A percentile compares a stretch with the other conserved stretches of the same genome.
phyloP scores from a whole-genome alignment of 1,140 invertebrate species.

The Steinernema khuongi region DNA sequence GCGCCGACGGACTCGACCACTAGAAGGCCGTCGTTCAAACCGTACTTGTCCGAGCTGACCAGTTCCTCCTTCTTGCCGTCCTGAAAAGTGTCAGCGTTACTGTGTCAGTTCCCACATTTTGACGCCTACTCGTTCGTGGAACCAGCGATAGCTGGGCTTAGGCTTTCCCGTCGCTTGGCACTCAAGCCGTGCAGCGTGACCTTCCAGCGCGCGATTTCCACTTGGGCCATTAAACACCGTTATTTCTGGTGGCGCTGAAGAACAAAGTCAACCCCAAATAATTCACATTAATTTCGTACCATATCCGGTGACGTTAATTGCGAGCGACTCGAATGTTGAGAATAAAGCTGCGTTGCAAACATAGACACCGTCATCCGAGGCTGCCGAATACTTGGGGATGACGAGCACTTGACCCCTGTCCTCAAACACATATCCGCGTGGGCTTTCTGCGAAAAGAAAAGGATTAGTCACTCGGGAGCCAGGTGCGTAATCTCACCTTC shows the following conservation, averaged over 20 bases:
- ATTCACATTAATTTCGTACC: conserved; percentile 25
- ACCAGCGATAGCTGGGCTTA: conserved; percentile 34
- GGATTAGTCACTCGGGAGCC: background rate
- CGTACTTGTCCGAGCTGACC: background rate
- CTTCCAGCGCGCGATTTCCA: conserved; percentile 28
- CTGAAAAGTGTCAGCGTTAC: background rate
- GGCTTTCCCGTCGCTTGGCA: conserved; percentile 38
- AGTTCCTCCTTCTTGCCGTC: background rate
- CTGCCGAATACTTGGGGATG: conserved; percentile 33
- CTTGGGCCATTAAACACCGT: conserved; percentile 35
- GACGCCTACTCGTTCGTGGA: background rate
- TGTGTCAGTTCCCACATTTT: background rate
- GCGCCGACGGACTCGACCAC: background rate
- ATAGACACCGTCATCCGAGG: conserved; percentile 38
- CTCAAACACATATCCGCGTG: conserved; percentile 32
- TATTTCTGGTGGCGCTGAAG: conserved; percentile 32
- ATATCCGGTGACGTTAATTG: conserved; percentile 38
- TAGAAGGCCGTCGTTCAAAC: background rate
- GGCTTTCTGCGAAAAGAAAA: conserved; percentile 28
- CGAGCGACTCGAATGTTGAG: conserved; percentile 33
- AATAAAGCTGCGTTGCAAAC: conserved; percentile 38
- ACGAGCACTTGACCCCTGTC: conserved; percentile 34
- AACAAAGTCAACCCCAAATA: conserved; percentile 2
- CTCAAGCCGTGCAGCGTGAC: conserved; percentile 31
- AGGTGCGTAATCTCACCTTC: conserved; percentile 36